Base-by-base conservation (phyloP, 2,888 invertebrate genomes). In the Nezara viridula region DNA sequence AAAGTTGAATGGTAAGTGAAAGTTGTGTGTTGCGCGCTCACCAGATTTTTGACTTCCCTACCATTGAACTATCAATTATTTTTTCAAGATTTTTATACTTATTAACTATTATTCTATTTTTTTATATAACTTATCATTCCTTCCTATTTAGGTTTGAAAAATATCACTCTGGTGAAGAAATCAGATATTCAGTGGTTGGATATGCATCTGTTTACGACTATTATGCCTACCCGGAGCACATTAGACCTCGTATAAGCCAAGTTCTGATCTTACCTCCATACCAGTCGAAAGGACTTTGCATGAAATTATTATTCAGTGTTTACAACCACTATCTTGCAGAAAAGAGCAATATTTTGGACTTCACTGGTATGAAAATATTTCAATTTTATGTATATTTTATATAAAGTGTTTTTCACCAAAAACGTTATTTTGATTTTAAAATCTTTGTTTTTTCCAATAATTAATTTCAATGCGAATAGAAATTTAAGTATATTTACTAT, bases 191-290 rank as follows among this genome's bases (percentile, higher is more conserved):
- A 32, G 95, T 97, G 66, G 96, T 96, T 52, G 99, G 98, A 24
- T 99, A 97, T 93, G 95, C 96, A 87, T 97, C 98, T 0, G 96
- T 98, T 81, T 99, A 99, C 93, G 96, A 97, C 91, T 99, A 98
- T 93, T 99, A 97, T 93, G 97, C 97, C 4, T 98, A 98, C 93
- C 98, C 99, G 0, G 94, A 95, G 90, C 95, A 96, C 92, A 95
- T 95, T 88, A 95, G 99, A 50, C 98, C 98, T 9, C 95, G 99
- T 90, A 96, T 99, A 91, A 97, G 98, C 91, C 99, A 99, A 93
- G 96, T 98, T 92, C 94, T 99, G 89, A 95, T 99, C 81, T 93
- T 99, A 91, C 99, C 99, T n/a, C 97, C 98, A 0, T 98, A 96
- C 93, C 97, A 98, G 93, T 95, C 95, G 89, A 94, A 96, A 85